Evolutionary conservation across 2,888 invertebrate genomes (phyloP).

Genomic region (Cylloceria caligata): DNA sequence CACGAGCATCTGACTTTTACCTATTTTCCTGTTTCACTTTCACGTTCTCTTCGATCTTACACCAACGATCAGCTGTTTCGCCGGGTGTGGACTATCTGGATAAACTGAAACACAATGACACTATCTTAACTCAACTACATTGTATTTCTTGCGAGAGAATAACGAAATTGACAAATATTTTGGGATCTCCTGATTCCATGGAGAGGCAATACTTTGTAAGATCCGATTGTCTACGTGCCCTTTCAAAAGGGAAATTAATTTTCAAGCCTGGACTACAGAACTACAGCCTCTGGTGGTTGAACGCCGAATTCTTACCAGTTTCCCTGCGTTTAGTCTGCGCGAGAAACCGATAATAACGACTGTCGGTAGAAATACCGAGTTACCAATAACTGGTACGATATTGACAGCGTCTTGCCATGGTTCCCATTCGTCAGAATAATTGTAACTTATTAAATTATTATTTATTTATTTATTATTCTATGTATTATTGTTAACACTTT

Average conservation of each 20-base stretch:
- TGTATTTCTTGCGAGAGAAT: constrained; percentile 7
- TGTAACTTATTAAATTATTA: not conserved
- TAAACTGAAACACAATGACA: not conserved
- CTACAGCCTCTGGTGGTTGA: not conserved
- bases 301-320: not conserved
- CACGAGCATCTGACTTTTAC: constrained; percentile 64
- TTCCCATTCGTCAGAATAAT: too few relatives aligned
- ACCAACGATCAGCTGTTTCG: constrained; percentile 62
- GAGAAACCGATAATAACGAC: not conserved
- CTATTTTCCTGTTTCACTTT: constrained; percentile 57
- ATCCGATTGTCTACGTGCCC: not conserved
- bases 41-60: constrained; percentile 53
- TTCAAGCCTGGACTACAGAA: too few relatives aligned
- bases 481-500: too few relatives aligned
- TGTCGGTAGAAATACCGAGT: not conserved
- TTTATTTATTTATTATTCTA: not conserved
- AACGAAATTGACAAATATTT: not conserved
- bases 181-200: not conserved
- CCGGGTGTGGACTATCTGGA: constrained; percentile 35
- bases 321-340: not conserved
- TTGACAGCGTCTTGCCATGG: not conserved
- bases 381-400: not conserved
- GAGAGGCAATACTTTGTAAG: not conserved
- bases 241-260: constrained; percentile 26
- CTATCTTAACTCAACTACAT: not conserved